Conservation (phyloP, 2,113 vertebrate genomes). For the Casuarius casuarius region DNA sequence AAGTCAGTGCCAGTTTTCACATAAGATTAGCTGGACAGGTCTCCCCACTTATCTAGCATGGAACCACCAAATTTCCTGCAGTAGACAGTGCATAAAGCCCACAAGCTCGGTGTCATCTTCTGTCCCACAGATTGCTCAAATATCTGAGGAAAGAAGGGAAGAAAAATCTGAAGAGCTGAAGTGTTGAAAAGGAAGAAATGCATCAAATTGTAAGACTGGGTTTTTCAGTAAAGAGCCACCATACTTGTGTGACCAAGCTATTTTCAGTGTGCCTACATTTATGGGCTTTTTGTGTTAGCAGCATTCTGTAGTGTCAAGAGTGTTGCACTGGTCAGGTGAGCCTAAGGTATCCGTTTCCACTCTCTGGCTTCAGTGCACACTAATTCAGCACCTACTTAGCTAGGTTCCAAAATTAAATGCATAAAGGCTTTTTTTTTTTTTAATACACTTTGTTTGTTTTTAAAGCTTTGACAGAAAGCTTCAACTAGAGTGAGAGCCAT, state of each 20-base stretch:
- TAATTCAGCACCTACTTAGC: background rate
- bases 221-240: background rate
- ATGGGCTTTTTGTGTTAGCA: background rate
- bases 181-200: background rate
- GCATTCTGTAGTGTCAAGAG: background rate
- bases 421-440: fast-evolving
- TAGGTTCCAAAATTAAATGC: background rate
- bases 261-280: background rate
- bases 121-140: background rate
- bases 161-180: background rate
- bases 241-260: fast-evolving
- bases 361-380: background rate
- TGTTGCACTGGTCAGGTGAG: background rate
- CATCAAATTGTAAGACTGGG: background rate
- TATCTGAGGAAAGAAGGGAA: background rate
- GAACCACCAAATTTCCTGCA: background rate
- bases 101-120: background rate
- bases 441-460: background rate
- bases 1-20: background rate
- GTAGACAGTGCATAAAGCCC: background rate
- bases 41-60: fast-evolving
- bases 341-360: background rate
- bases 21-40: background rate
- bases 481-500: background rate
- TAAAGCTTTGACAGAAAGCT: background rate